Evolutionary conservation across 2,797 vertebrate genomes (phyloP), one percentile per base, ranked within the genome.

Genomic region (Psittacula echo): DNA sequence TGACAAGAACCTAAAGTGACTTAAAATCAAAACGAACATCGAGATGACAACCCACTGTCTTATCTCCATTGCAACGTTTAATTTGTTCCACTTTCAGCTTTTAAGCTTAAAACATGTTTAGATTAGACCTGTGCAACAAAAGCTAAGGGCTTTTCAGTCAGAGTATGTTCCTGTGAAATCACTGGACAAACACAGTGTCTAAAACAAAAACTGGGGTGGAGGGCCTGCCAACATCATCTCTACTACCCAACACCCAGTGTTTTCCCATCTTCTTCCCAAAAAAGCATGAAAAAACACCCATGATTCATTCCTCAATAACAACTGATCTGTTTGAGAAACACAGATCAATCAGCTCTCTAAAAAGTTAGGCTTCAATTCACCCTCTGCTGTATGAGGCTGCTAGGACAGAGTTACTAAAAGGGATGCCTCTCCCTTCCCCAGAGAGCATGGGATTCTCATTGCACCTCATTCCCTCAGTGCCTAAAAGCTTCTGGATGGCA

Each of bases 371-470:
- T 2, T 9, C 5, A 64, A 47, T 61, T 53, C 24, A 39, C 8
- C 8, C 8, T 26, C 13, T 12, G 13, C 18, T 32, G 10, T 8
- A 41, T 0, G 24, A 58, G 44, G 14, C 3, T 26, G 64, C n/a
- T 19, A 34, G 26, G 5, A 30, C 17, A 54, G 9, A 24, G 29
- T 27, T 5, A 7, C 1, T 34, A 7, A 30, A 58, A 32, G 17
- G 30, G 24, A 27, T 19, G 34, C 30, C 19, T 26, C 13, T 3
- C 19, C 47, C 47, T 24, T 60, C 22, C 8, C 23, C 19, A 7
- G 32, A 15, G 13, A 15, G 10, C 32, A 6, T 1, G 5, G 0
- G 8, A 22, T 7, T 15, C 34, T 42, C 50, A n/a, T 1, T 26
- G 24, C 34, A 32, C 53, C 44, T 42, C 4, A 44, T 7, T 11